Evolutionary conservation across 1,140 invertebrate genomes (phyloP), one percentile per base, ranked within the genome.

Genomic region (Idris sp.): DNA sequence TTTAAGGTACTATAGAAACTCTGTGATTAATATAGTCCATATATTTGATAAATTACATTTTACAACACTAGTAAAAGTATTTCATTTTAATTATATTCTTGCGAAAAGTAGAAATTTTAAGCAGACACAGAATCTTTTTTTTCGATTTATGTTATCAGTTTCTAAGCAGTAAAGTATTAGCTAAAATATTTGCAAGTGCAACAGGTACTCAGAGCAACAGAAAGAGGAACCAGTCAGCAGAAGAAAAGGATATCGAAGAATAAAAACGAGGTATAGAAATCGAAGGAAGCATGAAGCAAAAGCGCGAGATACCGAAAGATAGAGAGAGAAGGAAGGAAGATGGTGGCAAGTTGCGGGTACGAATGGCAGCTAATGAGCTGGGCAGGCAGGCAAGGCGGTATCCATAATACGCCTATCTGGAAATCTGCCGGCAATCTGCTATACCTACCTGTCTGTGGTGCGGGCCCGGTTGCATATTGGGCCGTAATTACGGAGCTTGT

Each of bases 331-430:
- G 40, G 68, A 73, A 10, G 18, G 59, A 64, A 64, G 59, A 64
- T 59, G 59, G 53, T 73, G 18, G 59, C 59, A 62, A 58, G 67
- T 48, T 71, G 68, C 58, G 56, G 43, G 35, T 54, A 62, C 56
- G 49, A 49, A 56, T 72, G 68, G 68, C 68, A 73, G 68, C 58
- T 28, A 73, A 64, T 73, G 59, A 71, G 48, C 48, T 48, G 28
- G 51, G 48, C 35, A 58, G 56, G 33, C 67, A 58, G 22, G 54
- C 67, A 77, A 78, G 77, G 78, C 77, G 79, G 81, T 82, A 81
- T 81, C 79, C 79, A 74, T 79, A 76, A 81, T 83, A 83, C 79
- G 80, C 77, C 81, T 83, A 83, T 83, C 82, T 83, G 76, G 82
- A 77, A 81, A 83, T 83, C 81, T 68, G 73, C 49, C 78, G 76